Evolutionary conservation across 2,797 vertebrate genomes (phyloP).

Genomic region (Mycteria americana): DNA sequence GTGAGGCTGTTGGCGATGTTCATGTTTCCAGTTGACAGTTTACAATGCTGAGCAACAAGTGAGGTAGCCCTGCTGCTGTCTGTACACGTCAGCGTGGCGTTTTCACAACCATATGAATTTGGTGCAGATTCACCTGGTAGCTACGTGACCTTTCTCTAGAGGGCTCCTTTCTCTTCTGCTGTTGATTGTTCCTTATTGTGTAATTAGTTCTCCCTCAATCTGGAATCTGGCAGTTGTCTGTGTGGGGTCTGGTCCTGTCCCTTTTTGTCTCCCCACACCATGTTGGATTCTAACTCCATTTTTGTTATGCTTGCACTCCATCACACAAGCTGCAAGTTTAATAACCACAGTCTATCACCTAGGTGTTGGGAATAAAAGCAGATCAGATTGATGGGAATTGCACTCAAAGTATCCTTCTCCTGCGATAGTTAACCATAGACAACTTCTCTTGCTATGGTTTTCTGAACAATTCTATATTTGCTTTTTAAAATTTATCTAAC

Average conservation of each 20-base stretch:
- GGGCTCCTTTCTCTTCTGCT: not conserved
- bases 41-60: not conserved
- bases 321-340: not conserved
- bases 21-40: not conserved
- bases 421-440: not conserved
- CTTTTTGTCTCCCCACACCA: not conserved
- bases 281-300: not conserved
- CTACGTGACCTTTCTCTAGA: not conserved
- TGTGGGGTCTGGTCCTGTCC: accelerated
- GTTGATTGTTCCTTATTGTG: not conserved
- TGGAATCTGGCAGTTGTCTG: not conserved
- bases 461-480: not conserved
- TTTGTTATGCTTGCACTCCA: not conserved
- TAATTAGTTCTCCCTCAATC: not conserved
- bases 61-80: not conserved
- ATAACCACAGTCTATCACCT: not conserved
- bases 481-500: not conserved
- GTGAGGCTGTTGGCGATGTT: not conserved
- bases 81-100: accelerated
- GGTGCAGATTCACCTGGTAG: not conserved
- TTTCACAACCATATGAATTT: not conserved
- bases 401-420: not conserved
- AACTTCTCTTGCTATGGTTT: not conserved
- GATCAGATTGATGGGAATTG: not conserved
- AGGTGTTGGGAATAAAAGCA: not conserved